These are phyloP conservation scores for Pandemis heparana DNA, from an alignment of 2,888 invertebrate species.

Conservation along the genomic window DNA sequence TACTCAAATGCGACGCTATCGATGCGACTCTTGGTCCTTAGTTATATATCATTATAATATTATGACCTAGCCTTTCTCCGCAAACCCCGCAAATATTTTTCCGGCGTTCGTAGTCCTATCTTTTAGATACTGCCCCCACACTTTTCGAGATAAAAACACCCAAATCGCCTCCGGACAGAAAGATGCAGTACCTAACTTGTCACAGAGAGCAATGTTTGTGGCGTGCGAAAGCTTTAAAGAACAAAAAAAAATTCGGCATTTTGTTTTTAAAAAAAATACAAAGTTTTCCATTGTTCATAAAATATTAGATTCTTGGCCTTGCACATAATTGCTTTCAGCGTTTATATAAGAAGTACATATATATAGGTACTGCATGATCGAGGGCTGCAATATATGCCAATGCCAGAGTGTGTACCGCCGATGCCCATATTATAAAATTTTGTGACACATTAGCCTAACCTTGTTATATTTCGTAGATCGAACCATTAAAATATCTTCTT, in stretches of 20 bases:
- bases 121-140: background rate
- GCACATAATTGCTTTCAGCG: constrained; percentile 6
- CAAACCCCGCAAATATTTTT: background rate
- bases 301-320: background rate
- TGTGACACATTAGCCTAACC: background rate
- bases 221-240: background rate
- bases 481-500: background rate
- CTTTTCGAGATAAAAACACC: constrained; percentile 6
- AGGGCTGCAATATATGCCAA: background rate
- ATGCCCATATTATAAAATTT: background rate
- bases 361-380: too few relatives aligned
- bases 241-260: background rate
- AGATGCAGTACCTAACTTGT: background rate
- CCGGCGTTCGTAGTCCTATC: background rate
- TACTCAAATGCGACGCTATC: background rate
- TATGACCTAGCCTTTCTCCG: background rate
- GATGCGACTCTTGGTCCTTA: background rate
- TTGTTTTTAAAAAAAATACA: too few relatives aligned
- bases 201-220: background rate
- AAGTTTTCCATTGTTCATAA: too few relatives aligned
- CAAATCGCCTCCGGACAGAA: background rate
- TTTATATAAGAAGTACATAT: background rate
- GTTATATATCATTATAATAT: background rate
- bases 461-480: background rate
- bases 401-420: background rate